Conservation (phyloP, 1,140 invertebrate species). For the Himalopsyche phryganea region DNA sequence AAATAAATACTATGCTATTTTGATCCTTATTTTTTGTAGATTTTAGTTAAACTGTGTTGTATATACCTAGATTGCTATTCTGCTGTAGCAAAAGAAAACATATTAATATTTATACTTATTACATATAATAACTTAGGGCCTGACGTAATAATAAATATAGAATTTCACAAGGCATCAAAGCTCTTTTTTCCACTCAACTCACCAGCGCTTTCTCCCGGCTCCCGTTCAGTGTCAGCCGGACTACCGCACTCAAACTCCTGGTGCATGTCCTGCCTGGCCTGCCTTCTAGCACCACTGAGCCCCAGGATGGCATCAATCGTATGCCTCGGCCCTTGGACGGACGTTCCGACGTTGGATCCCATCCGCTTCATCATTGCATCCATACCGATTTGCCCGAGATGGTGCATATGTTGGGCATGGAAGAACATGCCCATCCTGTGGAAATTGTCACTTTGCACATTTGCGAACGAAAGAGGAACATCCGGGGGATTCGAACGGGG, state of each 20-base stretch:
- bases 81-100: too few relatives aligned
- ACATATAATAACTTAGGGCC: too few relatives aligned
- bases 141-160: too few relatives aligned
- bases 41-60: too few relatives aligned
- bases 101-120: too few relatives aligned
- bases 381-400: constrained; percentile 20
- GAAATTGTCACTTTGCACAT: constrained; percentile 18
- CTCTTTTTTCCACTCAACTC: too few relatives aligned
- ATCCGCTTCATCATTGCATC: constrained; percentile 30
- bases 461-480: background rate
- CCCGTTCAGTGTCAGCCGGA: constrained; percentile 24
- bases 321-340: constrained; percentile 40
- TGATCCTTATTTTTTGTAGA: too few relatives aligned
- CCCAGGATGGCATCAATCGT: constrained; percentile 49
- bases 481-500: constrained; percentile 15
- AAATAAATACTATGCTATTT: too few relatives aligned
- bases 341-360: constrained; percentile 1
- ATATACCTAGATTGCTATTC: too few relatives aligned
- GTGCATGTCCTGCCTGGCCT: constrained; percentile 19
- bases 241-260: constrained; percentile 23
- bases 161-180: too few relatives aligned
- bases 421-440: constrained; percentile 31
- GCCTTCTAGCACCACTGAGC: constrained; percentile 33
- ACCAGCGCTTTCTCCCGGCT: constrained; percentile 31
- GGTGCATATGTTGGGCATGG: constrained; percentile 31